A percentile compares a stretch with the other conserved stretches of the same genome.
Conservation (phyloP, 2,797 vertebrate species). For the Amazona ochrocephala region DNA sequence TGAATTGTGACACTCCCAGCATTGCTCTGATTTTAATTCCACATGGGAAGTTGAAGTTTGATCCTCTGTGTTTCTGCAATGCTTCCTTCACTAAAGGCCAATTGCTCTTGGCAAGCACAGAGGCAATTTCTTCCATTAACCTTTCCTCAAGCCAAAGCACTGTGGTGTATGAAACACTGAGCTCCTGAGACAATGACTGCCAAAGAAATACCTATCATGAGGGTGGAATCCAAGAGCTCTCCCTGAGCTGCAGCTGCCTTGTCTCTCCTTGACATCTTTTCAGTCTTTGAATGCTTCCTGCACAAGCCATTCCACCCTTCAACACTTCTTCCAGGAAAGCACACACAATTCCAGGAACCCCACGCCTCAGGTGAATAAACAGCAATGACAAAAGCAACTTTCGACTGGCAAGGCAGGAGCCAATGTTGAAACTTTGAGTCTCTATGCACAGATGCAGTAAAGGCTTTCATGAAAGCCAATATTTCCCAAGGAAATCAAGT, state of each 20-base stretch:
- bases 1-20: background rate
- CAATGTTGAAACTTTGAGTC: background rate
- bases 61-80: background rate
- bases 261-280: background rate
- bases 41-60: background rate
- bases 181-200: background rate
- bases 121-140: background rate
- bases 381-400: background rate
- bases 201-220: background rate
- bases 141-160: constrained; percentile 4
- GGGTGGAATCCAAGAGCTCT: background rate
- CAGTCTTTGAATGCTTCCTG: background rate
- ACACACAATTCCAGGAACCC: constrained; percentile 40
- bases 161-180: background rate
- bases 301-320: constrained; percentile 9
- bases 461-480: background rate
- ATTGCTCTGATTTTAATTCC: background rate
- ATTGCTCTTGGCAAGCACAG: background rate
- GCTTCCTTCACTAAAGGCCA: background rate
- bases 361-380: constrained; percentile 9
- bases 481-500: constrained; percentile 36
- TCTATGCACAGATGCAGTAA: background rate
- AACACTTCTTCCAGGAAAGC: constrained; percentile 44
- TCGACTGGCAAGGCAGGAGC: background rate
- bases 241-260: background rate